Base-by-base conservation (phyloP, 2,888 invertebrate species). In the Polydrusus tereticollis region DNA sequence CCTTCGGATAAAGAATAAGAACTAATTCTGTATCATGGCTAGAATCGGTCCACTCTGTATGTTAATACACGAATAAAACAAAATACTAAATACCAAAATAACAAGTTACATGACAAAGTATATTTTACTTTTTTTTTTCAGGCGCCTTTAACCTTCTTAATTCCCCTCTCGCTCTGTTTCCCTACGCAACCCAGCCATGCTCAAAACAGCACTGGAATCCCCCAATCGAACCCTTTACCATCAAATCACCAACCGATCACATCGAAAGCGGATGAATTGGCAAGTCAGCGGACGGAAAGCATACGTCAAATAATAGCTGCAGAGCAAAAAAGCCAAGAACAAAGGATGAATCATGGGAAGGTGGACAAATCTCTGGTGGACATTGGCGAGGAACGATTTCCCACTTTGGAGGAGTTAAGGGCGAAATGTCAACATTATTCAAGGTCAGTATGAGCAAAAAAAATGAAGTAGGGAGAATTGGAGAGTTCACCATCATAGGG, bases 391-490 rank as follows among this genome's bases (percentile, higher is more conserved):
- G 59, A 64, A 0, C 12, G 59, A 23, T 63, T 66, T 58, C 60
- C 65, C n/a, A 74, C 77, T 0, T 64, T 82, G 10, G 83, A 84
- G 36, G 82, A 82, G 50, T 76, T 83, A 3, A 79, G 78, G 62
- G 69, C 69, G n/a, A 82, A 80, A 78, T 84, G 84, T 69, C 78
- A 83, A 73, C 79, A 82, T 63, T 77, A 82, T 38, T 75, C 80
- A 16, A 81, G 76, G 66, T 73, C 36, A 21, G 38, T 36, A n/a
- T n/a, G n/a, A n/a, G n/a, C n/a, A n/a, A n/a, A n/a, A n/a, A n/a
- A n/a, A n/a, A n/a, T n/a, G n/a, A n/a, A n/a, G n/a, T n/a, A n/a
- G n/a, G n/a, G n/a, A n/a, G n/a, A n/a, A n/a, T n/a, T n/a, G n/a
- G n/a, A n/a, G n/a, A n/a, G n/a, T n/a, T n/a, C n/a, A n/a, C n/a